Conservation (phyloP, 2,113 vertebrate genomes). For the Equus przewalskii region DNA sequence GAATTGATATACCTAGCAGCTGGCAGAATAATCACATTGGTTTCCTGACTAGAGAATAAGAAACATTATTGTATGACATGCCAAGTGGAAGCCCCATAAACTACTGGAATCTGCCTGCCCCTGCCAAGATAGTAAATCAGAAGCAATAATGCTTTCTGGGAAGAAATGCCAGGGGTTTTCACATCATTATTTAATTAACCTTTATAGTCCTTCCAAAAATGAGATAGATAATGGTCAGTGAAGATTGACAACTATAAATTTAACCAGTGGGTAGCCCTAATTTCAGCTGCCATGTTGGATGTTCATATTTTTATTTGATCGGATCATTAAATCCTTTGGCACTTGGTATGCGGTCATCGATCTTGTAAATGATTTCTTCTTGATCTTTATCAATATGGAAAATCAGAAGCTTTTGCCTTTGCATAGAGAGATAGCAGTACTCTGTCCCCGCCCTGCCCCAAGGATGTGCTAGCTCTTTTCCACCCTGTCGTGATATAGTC, state of each 20-base stretch:
- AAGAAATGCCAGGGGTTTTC: slow-evolving; percentile 54
- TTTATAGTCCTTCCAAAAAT: slow-evolving; percentile 58
- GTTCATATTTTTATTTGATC: slow-evolving; percentile 52
- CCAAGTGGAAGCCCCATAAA: slow-evolving; percentile 62
- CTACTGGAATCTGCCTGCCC: slow-evolving; percentile 22
- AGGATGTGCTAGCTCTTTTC: not conserved
- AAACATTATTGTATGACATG: slow-evolving; percentile 36
- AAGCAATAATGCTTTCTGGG: slow-evolving; percentile 33
- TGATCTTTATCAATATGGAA: not conserved
- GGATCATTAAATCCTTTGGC: slow-evolving; percentile 34
- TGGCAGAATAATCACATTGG: slow-evolving; percentile 45
- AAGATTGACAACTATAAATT: slow-evolving; percentile 55
- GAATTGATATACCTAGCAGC: slow-evolving; percentile 1
- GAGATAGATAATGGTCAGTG: not conserved
- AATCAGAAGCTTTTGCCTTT: not conserved
- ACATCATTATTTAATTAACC: slow-evolving; percentile 54
- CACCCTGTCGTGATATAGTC: not conserved
- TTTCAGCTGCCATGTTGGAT: slow-evolving; percentile 57
- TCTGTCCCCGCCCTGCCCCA: not conserved
- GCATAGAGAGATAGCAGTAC: not conserved
- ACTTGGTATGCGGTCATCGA: slow-evolving; percentile 3
- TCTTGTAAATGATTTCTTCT: not conserved
- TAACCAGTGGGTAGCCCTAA: not conserved
- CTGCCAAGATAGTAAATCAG: slow-evolving; percentile 66
- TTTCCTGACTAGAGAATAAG: slow-evolving; percentile 46